Conservation (phyloP, 2,113 vertebrate genomes). For the Carassius gibelio region DNA sequence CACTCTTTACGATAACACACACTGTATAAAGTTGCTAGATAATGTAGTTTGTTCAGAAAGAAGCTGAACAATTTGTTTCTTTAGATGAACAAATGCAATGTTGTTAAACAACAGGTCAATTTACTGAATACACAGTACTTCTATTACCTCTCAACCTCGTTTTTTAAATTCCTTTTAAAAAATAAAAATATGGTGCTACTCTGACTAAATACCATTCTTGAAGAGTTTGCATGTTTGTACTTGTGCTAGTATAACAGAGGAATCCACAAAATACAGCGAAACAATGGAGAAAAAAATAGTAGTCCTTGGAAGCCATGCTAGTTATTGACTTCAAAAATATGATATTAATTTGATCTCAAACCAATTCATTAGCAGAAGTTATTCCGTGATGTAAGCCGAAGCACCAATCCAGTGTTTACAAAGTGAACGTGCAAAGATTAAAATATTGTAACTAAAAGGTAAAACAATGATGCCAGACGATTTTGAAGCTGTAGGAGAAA, state of each 20-base stretch:
- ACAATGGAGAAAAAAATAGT: neutral
- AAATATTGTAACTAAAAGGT: neutral
- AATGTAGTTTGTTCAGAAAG: neutral
- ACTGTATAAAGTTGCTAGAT: neutral
- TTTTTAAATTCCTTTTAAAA: neutral
- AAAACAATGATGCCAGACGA: neutral
- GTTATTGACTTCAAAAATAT: neutral
- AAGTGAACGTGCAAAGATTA: no score
- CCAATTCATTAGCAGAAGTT: no score
- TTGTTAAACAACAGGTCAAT: neutral
- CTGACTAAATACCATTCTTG: neutral
- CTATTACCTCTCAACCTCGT: neutral
- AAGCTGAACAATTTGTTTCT: neutral
- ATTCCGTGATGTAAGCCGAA: no score
- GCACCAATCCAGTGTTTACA: no score
- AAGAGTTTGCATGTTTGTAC: neutral
- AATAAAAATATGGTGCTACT: neutral
- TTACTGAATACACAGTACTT: neutral
- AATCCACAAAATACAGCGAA: neutral
- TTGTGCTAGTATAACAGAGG: neutral
- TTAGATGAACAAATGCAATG: neutral
- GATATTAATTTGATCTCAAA: neutral
- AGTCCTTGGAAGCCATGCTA: neutral
- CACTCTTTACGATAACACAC: neutral
- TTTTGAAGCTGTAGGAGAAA: neutral